Evolutionary conservation across 2,888 invertebrate genomes (phyloP), one percentile per base, ranked within the genome.

Genomic region (Agrotis exclamationis): DNA sequence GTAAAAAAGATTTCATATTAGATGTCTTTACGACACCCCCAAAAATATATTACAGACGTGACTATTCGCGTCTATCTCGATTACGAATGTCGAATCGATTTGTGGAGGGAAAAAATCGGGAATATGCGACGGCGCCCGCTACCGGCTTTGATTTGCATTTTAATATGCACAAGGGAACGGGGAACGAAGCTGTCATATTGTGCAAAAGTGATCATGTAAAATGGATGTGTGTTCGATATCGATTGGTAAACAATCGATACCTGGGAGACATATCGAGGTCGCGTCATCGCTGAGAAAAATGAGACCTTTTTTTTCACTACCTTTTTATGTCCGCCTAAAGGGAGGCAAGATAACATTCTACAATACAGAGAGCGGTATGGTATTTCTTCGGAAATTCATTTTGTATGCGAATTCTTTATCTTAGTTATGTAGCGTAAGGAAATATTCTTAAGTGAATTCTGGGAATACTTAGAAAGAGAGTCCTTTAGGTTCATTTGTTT

Each of bases 91-190:
- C 83, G 89, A 86, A 91, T 92, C 91, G 91, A 92, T 93, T 80
- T 83, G 90, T 85, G 84, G 79, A 80, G 85, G 83, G 89, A 92
- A 90, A 75, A 91, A 92, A 78, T 70, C 71, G 73, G 54, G 79
- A 83, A 83, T 80, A 70, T 74, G 70, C 79, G 82, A 79, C 87
- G 83, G 74, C 81, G 79, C 83, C 85, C 77, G 84, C 84, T 77
- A 87, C 81, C 84, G 88, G 86, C 82, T 90, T 92, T 89, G 89
- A 95, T 96, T 96, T 95, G 94, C 95, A 96, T 96, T 95, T 96
- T 95, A 96, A 96, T 95, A 95, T 93, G 93, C 93, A 90, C 92
- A 87, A 86, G 93, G 93, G 93, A 88, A 86, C 85, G 83, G 48
- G 85, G 87, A 90, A 89, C 87, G 91, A 88, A 88, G 85, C 92